These are phyloP conservation scores for Thermophis baileyi DNA, from an alignment of 2,113 vertebrate species.

Conservation along the genomic window DNA sequence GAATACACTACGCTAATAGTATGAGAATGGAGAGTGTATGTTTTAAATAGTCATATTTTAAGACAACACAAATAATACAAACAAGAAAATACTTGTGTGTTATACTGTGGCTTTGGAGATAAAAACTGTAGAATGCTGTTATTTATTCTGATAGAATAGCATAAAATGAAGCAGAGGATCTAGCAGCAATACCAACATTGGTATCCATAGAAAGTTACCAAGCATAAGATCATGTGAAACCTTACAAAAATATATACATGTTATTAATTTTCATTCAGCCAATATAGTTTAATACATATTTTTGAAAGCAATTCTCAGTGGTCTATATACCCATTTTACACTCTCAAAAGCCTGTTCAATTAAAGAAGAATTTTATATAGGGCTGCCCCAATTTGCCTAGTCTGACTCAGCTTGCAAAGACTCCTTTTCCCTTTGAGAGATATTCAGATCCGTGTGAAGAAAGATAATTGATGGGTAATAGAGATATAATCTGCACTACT, in stretches of 20 bases:
- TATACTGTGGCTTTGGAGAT: background rate
- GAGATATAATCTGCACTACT: background rate
- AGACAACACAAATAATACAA: background rate
- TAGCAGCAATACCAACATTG: background rate
- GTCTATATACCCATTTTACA: background rate
- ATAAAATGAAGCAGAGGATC: background rate
- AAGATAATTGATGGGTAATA: background rate
- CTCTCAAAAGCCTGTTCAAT: constrained; percentile 6
- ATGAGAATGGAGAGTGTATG: background rate
- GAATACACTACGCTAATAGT: background rate
- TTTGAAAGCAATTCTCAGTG: background rate
- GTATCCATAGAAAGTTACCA: background rate
- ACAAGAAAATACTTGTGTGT: background rate
- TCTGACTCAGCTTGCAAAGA: background rate
- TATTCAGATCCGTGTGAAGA: background rate
- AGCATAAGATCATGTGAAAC: background rate
- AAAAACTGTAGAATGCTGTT: background rate
- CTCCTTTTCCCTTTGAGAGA: background rate
- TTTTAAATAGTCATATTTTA: background rate
- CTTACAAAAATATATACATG: background rate
- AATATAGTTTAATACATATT: constrained; percentile 4
- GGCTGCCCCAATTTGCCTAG: too few relatives aligned
- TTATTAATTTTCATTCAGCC: background rate
- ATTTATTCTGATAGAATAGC: background rate
- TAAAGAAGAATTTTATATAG: background rate